phyloP scores from a whole-genome alignment of 2,888 invertebrate species.

The Chirona hameri region DNA sequence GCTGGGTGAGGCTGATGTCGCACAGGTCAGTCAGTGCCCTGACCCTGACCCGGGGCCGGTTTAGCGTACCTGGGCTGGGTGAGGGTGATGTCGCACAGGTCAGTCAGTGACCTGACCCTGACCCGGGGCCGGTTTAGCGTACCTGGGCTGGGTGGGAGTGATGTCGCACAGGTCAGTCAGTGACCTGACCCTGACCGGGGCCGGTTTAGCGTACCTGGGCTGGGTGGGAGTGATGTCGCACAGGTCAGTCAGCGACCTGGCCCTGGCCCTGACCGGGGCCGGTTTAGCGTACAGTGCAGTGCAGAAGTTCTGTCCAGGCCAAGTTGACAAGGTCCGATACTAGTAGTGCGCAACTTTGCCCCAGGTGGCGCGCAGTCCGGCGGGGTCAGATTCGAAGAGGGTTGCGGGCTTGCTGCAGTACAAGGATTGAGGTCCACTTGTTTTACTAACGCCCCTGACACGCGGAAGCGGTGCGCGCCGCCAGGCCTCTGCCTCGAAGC shows the following conservation, averaged over 20 bases:
- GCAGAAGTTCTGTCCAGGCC: too few species aligned
- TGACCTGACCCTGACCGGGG: background rate
- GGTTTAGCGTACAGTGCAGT: background rate
- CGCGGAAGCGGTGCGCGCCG: too few species aligned
- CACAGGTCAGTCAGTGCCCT: background rate
- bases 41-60: background rate
- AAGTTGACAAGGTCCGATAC: too few species aligned
- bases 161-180: constrained; percentile 47
- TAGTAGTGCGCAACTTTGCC: too few species aligned
- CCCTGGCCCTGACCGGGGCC: background rate
- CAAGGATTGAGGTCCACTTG: too few species aligned
- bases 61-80: background rate
- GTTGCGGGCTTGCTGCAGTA: too few species aligned
- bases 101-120: constrained; percentile 41
- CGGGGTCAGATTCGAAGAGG: too few species aligned
- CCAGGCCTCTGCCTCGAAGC: too few species aligned
- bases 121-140: background rate
- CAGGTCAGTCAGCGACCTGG: constrained; percentile 46
- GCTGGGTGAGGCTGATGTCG: too few species aligned
- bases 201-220: background rate
- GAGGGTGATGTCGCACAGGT: constrained; percentile 45
- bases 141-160: constrained; percentile 1
- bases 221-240: constrained; percentile 41
- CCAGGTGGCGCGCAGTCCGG: too few species aligned
- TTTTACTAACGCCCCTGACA: too few species aligned